Conservation (phyloP, 2,888 invertebrate species). For the Sarcophaga variegata region DNA sequence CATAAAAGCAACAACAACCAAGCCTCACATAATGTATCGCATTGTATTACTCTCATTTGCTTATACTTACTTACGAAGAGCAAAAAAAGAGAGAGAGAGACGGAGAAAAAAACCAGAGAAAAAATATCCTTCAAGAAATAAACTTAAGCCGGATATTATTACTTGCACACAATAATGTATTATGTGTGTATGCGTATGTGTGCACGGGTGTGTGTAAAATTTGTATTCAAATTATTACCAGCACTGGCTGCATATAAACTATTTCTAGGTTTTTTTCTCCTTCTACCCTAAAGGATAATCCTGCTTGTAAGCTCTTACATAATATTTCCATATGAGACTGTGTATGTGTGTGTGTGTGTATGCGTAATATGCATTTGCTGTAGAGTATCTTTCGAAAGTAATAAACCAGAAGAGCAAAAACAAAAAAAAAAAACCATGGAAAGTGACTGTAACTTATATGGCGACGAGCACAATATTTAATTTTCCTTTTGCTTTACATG, state of each 20-base stretch:
- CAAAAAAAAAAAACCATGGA: too few species aligned
- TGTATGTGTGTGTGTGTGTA: neutral
- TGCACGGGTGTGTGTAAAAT: neutral
- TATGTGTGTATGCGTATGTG: neutral
- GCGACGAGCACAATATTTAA: neutral
- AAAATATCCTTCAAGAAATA: constrained; percentile 24
- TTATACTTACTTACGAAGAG: too few species aligned
- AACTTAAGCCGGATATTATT: constrained; percentile 47
- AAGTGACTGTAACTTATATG: too few species aligned
- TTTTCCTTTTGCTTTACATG: neutral
- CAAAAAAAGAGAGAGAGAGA: too few species aligned
- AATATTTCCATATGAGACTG: neutral
- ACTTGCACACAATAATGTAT: neutral
- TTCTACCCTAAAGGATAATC: constrained; percentile 45
- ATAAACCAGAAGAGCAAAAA: neutral
- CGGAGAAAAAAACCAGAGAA: neutral
- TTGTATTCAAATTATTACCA: neutral
- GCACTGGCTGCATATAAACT: neutral
- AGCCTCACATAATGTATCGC: neutral
- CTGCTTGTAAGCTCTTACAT: constrained; percentile 54
- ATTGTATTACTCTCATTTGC: neutral
- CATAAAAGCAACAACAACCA: neutral
- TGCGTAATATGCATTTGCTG: neutral
- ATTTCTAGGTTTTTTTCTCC: neutral
- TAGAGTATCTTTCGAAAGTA: neutral